These are phyloP conservation scores for Anarsia innoxiella DNA, from an alignment of 2,888 invertebrate genomes.

Conservation along the genomic window DNA sequence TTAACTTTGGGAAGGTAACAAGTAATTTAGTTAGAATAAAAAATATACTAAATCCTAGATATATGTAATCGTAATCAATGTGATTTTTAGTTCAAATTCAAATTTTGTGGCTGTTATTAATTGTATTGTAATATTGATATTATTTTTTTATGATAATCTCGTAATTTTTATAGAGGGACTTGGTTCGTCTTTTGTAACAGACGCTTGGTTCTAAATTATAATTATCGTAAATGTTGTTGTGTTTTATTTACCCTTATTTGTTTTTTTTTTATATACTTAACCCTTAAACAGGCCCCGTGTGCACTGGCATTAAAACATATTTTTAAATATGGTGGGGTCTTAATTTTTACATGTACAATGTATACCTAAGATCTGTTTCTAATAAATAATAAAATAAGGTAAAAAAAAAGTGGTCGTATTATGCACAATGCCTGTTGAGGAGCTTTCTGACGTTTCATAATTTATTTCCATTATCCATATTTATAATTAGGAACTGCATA, in stretches of 20 bases:
- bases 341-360: no score
- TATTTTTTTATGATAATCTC: constrained; percentile 28
- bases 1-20: neutral
- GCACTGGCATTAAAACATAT: no score
- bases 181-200: constrained; percentile 44
- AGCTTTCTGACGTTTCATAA: no score
- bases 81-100: constrained; percentile 32
- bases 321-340: no score
- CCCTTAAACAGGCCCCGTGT: no score
- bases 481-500: no score
- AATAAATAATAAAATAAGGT: neutral
- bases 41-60: constrained; percentile 20
- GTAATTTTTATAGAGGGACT: constrained; percentile 28
- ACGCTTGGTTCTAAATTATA: constrained; percentile 51
- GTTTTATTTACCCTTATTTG: constrained; percentile 14
- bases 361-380: no score
- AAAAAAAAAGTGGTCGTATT: neutral
- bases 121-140: constrained; percentile 19
- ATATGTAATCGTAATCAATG: constrained; percentile 35
- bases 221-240: constrained; percentile 31
- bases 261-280: neutral
- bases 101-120: constrained; percentile 28
- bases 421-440: no score
- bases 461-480: no score
- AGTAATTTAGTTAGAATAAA: neutral